Base-by-base conservation (phyloP, 2,797 vertebrate genomes). In the Gastrophryne carolinensis region DNA sequence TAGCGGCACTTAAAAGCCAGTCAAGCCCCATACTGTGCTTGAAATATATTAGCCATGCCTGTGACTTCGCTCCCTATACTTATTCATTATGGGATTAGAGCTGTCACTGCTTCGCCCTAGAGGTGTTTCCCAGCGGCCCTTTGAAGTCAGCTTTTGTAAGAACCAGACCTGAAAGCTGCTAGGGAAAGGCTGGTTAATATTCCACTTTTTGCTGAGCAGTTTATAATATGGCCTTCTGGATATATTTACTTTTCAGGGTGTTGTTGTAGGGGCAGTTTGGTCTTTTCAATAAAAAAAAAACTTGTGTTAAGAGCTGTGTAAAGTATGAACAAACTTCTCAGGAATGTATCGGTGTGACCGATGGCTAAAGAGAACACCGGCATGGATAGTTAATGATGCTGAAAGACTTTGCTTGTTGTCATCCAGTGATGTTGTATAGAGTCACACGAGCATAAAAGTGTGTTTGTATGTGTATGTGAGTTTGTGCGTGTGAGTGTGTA, bases 171-270 rank as follows among this genome's bases (percentile, higher is more conserved):
- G 35, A 64, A 54, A 73, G 8, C 15, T 21, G 37, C 17, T 57
- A 19, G 54, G 58, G 24, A 67, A 50, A 67, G 49, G 30, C 24
- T 49, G 27, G 39, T 66, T 66, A 66, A 58, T 74, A 74, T 74
- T 58, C 44, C 63, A 74, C 53, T 39, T 44, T 19, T 23, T 13
- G 4, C 19, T 24, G 11, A 3, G 8, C 50, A n/a, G n/a, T 7
- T 12, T 19, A 35, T 34, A 54, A 64, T 63, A 8, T 23, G 2
- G 7, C 39, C 32, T 61, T 50, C 41, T 34, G 19, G 19, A 23
- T 29, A n/a, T 62, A 34, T 72, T 72, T 58, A 35, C 24, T 62
- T 61, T 58, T 5, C 19, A 44, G 39, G 66, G 66, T 21, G 57
- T 62, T 64, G 35, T 49, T 62, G 29, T 49, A 24, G 27, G 19